Conservation (phyloP, 1,140 invertebrate species). For the Helicorthomorpha holstii region DNA sequence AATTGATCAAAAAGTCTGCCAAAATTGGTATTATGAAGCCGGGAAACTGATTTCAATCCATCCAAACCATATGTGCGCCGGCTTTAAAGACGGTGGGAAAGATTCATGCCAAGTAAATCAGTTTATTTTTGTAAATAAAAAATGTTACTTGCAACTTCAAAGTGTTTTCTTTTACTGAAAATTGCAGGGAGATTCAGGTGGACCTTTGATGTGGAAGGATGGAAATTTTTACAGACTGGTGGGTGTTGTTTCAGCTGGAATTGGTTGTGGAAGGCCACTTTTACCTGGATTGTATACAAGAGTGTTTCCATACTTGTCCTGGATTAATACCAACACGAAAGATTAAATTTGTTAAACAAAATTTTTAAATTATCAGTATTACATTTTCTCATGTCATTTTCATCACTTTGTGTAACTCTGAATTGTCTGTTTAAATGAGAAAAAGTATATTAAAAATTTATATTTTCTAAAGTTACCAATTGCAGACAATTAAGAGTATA, state of each 20-base stretch:
- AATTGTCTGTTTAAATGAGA: no score
- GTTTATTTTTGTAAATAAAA: no score
- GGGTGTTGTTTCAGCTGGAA: conserved; percentile 74
- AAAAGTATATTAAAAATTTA: no score
- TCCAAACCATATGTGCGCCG: conserved; percentile 54
- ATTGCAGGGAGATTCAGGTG: conserved; percentile 68
- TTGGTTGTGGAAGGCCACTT: conserved; percentile 62
- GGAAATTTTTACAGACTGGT: conserved; percentile 36
- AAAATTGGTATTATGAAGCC: conserved; percentile 50
- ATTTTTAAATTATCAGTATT: no score
- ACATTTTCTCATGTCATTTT: no score
- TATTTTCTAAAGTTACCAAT: no score
- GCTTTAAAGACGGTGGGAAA: conserved; percentile 55
- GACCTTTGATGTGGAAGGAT: conserved; percentile 45
- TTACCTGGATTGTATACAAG: conserved; percentile 71
- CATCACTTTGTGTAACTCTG: no score
- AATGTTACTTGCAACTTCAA: no score
- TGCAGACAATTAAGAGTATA: no score
- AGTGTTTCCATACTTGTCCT: conserved; percentile 55
- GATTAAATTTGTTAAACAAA: neutral
- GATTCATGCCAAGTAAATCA: conserved; percentile 63
- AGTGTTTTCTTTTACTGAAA: no score
- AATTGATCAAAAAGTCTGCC: conserved; percentile 51
- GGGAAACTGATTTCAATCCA: conserved; percentile 13
- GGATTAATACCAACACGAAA: conserved; percentile 38